phyloP scores from a whole-genome alignment of 1,140 invertebrate genomes.

The Brachionus rubens region DNA sequence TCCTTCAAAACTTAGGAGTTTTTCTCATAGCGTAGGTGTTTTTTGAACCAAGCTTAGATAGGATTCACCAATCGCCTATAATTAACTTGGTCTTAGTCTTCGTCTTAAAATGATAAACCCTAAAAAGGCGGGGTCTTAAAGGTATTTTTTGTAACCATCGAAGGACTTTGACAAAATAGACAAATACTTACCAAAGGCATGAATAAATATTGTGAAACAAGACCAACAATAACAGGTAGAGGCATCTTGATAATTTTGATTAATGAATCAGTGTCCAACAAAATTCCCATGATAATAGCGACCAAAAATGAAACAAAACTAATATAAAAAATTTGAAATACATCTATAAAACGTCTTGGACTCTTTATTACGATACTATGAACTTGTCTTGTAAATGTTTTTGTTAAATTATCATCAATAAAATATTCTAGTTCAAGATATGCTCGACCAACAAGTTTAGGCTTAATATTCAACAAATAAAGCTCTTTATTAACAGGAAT shows the following conservation, averaged over 20 bases:
- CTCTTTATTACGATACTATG: constrained; percentile 15
- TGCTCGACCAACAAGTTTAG: constrained; percentile 13
- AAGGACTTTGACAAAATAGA: neutral
- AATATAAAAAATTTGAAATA: constrained; percentile 37
- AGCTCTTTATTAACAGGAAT: neutral
- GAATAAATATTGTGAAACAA: constrained; percentile 40
- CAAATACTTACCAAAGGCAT: constrained; percentile 43
- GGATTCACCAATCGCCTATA: no score
- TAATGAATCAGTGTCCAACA: neutral
- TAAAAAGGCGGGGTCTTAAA: no score
- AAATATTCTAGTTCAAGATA: neutral
- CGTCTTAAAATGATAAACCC: no score
- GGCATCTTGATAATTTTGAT: constrained; percentile 44
- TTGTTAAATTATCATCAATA: neutral
- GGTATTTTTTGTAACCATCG: no score
- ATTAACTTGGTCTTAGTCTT: no score
- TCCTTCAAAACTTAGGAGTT: no score
- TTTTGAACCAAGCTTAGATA: no score
- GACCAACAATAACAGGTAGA: constrained; percentile 12
- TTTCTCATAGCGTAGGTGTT: no score
- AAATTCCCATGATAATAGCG: constrained; percentile 34
- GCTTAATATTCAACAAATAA: neutral
- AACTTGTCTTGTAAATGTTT: neutral
- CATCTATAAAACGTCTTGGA: constrained; percentile 24
- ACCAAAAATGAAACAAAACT: constrained; percentile 3